These are phyloP conservation scores for Murina feae DNA, from an alignment of 2,113 vertebrate genomes.

Conservation along the genomic window DNA sequence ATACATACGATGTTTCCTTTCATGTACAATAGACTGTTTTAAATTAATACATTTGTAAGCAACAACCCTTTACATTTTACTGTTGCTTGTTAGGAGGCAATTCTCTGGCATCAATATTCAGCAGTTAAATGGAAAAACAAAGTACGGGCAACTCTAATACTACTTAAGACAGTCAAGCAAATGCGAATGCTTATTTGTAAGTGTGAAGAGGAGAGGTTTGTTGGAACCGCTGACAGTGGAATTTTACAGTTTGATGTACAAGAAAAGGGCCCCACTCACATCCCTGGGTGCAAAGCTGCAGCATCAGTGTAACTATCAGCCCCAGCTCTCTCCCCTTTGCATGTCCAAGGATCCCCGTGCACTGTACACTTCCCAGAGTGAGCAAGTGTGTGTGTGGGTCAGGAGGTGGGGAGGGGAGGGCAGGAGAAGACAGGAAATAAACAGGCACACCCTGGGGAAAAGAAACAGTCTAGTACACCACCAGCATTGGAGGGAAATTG, in stretches of 20 bases:
- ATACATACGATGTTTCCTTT: constrained; percentile 53
- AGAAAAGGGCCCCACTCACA: not conserved
- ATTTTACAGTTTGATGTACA: not conserved
- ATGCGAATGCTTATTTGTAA: constrained; percentile 4
- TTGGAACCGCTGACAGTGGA: not conserved
- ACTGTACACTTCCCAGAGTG: not conserved
- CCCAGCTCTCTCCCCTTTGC: not conserved
- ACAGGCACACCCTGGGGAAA: too few species aligned
- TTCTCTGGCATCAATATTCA: constrained; percentile 15
- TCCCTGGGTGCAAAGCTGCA: not conserved
- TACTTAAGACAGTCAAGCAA: not conserved
- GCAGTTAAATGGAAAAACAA: constrained; percentile 39
- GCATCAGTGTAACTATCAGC: not conserved
- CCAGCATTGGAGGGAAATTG: fast-evolving
- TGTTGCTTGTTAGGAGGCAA: not conserved
- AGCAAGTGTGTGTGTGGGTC: not conserved
- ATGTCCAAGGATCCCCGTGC: not conserved
- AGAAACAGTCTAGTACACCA: not conserved
- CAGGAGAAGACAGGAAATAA: not conserved
- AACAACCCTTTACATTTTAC: constrained; percentile 46
- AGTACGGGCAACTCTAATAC: not conserved
- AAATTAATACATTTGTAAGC: constrained; percentile 56
- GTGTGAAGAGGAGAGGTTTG: not conserved
- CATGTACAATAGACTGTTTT: constrained; percentile 62
- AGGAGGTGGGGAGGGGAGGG: too few species aligned